Base-by-base conservation (phyloP, 1,140 invertebrate species). In the Cydia fagiglandana region DNA sequence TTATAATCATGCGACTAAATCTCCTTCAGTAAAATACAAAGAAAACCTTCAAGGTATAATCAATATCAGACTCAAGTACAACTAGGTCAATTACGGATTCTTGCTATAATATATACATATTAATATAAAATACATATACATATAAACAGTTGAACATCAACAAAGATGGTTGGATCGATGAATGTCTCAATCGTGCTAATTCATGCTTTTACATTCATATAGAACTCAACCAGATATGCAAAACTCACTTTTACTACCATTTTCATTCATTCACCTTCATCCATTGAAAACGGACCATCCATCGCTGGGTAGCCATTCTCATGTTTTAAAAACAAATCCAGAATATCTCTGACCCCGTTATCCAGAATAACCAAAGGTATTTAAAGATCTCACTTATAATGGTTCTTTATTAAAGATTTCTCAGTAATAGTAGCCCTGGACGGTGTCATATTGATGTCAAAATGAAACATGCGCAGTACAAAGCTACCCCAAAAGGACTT, bases 361-460 rank as follows among this genome's bases (percentile, higher is more conserved):
- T 56, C 7, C n/a, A 56, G 0, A 9, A 56, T 1, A 56, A 56
- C 53, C 7, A 56, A 1, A 9, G 5, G 15, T 1, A 56, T 17
- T 17, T 9, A 56, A 9, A 50, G n/a, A n/a, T 56, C 53, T n/a
- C 53, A 6, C n/a, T 1, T 56, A 17, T 0, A 17, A 1, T 56
- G 53, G 53, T 17, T 17, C 15, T 7, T 56, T 56, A n/a, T 15
- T 56, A 17, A n/a, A 53, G 5, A 53, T 6, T 1, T 13, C 50
- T 53, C 15, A 7, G 53, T 15, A 56, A 56, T n/a, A 56, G n/a
- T n/a, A 17, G 15, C n/a, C 15, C n/a, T 56, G n/a, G 68, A 75
- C 80, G 74, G 73, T 83, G 78, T 85, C 87, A 89, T 91, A 92
- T 92, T 86, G 88, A 92, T 88, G 86, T 78, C 83, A 79, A 75